These are phyloP conservation scores for Thymallus thymallus DNA, from an alignment of 2,113 vertebrate genomes.

Conservation along the genomic window DNA sequence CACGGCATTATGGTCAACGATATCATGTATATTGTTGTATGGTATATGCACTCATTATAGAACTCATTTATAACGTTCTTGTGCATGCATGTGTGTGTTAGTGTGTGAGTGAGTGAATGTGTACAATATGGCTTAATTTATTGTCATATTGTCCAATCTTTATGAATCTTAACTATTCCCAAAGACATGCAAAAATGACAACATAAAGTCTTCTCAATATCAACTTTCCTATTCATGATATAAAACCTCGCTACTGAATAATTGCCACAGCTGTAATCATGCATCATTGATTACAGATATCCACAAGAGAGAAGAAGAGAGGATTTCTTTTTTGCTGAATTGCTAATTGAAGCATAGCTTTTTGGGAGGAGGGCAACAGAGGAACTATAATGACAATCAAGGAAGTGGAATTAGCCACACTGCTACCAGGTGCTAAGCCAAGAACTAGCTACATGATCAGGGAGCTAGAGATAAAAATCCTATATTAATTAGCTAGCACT, in stretches of 20 bases:
- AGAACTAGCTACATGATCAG: constrained; percentile 7
- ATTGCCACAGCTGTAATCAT: no score
- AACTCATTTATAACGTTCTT: neutral
- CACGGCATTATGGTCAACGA: neutral
- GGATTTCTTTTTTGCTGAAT: constrained; percentile 29
- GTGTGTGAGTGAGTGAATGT: neutral
- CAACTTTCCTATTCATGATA: no score
- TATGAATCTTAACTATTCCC: no score
- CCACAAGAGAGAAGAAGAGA: no score
- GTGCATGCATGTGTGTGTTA: neutral
- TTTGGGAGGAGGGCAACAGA: constrained; percentile 44
- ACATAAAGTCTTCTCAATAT: no score
- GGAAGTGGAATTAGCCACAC: constrained; percentile 40
- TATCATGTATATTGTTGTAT: neutral
- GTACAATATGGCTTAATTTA: neutral
- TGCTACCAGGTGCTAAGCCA: constrained; percentile 53
- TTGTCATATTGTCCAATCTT: no score
- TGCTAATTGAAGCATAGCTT: constrained; percentile 46
- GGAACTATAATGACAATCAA: constrained; percentile 61
- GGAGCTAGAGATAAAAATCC: constrained; percentile 27
- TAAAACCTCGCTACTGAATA: no score
- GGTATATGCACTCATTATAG: neutral
- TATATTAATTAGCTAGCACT: constrained; percentile 63
- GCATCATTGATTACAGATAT: no score
- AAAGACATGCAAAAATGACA: no score